A percentile compares a stretch with the other conserved stretches of the same genome.
Evolutionary conservation across 2,113 vertebrate species (phyloP).

Genomic region (Strigops habroptila): DNA sequence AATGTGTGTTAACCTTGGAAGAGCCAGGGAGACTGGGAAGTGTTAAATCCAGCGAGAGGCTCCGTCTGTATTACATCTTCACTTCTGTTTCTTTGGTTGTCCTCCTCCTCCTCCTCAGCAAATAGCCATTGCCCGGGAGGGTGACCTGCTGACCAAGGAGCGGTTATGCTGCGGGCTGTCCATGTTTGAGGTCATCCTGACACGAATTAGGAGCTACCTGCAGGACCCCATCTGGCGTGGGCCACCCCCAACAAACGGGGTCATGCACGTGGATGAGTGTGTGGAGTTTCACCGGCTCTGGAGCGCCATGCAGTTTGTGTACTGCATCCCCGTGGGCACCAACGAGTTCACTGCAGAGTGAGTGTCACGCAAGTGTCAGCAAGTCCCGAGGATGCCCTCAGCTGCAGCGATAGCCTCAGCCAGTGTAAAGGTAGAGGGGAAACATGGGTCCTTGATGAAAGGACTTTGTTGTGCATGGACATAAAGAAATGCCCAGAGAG

Average conservation of each 20-base stretch:
- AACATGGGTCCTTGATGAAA: rapidly evolving
- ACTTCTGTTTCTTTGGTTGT: conserved; percentile 9
- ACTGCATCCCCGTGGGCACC: conserved; percentile 97
- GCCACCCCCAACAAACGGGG: conserved; percentile 94
- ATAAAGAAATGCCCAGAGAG: background rate
- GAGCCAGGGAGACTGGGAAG: background rate
- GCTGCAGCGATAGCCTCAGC: background rate
- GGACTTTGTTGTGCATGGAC: background rate
- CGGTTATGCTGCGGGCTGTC: conserved; percentile 96
- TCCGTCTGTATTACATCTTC: background rate
- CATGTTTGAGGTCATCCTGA: conserved; percentile 99
- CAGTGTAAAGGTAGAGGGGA: background rate
- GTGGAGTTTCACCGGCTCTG: conserved; percentile 98
- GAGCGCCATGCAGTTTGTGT: conserved; percentile 99
- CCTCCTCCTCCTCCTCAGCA: conserved; percentile 77
- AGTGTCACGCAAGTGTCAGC: conserved; percentile 43
- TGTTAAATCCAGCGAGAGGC: background rate
- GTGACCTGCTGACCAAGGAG: conserved; percentile 98
- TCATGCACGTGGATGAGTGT: conserved; percentile 98
- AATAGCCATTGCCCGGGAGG: conserved; percentile 98
- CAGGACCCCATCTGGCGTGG: conserved; percentile 97
- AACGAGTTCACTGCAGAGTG: conserved; percentile 98
- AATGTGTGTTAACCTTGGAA: background rate
- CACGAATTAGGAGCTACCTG: conserved; percentile 93
- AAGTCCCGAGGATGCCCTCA: background rate